phyloP scores from a whole-genome alignment of 2,888 invertebrate genomes.

The Aphidoletes aphidimyza region DNA sequence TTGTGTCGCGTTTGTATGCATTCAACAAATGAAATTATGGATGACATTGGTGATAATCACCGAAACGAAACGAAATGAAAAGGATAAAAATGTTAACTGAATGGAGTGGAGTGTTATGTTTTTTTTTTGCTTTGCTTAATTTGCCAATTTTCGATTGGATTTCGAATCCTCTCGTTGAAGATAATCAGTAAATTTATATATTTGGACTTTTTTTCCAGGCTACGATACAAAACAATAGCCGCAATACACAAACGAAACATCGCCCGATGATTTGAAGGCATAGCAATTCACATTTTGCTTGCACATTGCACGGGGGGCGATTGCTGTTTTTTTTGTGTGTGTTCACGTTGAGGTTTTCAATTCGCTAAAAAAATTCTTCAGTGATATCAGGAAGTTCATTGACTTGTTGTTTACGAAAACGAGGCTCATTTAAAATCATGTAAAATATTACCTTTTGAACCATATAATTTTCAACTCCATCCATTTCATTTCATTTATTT shows the following conservation, averaged over 20 bases:
- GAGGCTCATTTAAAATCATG: constrained; percentile 30
- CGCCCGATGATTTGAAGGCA: too few species aligned
- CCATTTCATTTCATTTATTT: neutral
- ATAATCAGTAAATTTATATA: constrained; percentile 24
- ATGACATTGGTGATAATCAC: too few species aligned
- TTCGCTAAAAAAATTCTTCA: neutral
- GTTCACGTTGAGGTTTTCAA: neutral
- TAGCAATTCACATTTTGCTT: neutral
- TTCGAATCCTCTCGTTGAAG: neutral
- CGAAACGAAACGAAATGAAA: too few species aligned
- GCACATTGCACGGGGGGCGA: neutral
- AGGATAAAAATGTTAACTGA: too few species aligned
- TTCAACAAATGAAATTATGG: too few species aligned
- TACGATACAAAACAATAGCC: neutral
- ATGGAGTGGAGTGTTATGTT: too few species aligned
- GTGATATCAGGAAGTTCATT: neutral
- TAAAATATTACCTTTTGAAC: constrained; percentile 47
- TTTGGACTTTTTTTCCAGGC: constrained; percentile 6
- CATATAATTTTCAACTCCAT: neutral
- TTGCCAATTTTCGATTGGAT: too few species aligned
- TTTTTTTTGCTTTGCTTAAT: too few species aligned
- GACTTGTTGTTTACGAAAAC: constrained; percentile 26
- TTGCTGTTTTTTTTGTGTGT: neutral
- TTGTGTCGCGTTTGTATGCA: too few species aligned
- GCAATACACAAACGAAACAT: too few species aligned